Conservation (phyloP, 2,797 vertebrate species). For the Schizopygopsis pylzovi region DNA sequence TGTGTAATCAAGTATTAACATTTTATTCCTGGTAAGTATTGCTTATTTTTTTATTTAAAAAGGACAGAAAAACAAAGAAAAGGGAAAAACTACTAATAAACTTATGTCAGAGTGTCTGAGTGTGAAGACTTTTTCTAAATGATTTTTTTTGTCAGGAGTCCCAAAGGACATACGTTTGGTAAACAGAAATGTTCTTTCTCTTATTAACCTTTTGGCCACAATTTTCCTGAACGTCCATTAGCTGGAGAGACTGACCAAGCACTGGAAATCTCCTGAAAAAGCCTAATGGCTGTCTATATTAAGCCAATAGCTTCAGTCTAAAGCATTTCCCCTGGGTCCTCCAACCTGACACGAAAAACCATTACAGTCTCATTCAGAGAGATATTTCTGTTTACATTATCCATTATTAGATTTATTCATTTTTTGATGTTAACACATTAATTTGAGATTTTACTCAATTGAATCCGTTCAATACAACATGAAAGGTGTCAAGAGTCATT, state of each 20-base stretch:
- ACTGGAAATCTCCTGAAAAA: constrained; percentile 55
- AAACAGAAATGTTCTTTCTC: constrained; percentile 53
- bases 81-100: background rate
- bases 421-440: background rate
- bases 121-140: constrained; percentile 34
- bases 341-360: constrained; percentile 42
- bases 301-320: constrained; percentile 46
- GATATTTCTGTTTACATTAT: constrained; percentile 22
- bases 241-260: constrained; percentile 43
- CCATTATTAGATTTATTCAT: constrained; percentile 24
- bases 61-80: background rate
- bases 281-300: constrained; percentile 47
- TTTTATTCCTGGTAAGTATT: background rate
- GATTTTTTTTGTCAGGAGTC: constrained; percentile 27
- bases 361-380: constrained; percentile 33
- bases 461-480: background rate
- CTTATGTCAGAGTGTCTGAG: constrained; percentile 39
- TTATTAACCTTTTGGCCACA: constrained; percentile 57
- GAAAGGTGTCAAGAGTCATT: constrained; percentile 30
- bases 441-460: constrained; percentile 22
- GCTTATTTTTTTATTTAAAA: background rate
- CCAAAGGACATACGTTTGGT: constrained; percentile 46
- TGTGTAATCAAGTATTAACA: background rate
- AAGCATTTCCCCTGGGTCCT: constrained; percentile 39
- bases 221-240: constrained; percentile 47